Conservation (phyloP, 2,113 vertebrate species). For the Tiliqua scincoides region DNA sequence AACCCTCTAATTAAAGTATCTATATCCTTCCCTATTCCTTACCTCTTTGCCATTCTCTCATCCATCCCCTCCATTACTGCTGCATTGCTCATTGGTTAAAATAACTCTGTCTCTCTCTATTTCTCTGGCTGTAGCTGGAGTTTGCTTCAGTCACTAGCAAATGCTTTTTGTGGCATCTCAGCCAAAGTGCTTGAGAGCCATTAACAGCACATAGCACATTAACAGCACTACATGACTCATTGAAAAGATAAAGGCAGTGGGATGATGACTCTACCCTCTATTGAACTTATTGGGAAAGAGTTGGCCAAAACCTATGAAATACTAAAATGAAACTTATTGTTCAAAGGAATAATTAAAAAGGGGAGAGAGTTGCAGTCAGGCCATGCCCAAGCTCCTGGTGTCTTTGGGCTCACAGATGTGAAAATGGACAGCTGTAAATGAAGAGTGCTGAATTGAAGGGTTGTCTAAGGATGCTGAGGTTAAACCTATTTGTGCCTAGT, state of each 20-base stretch:
- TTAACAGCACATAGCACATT: conserved; percentile 86
- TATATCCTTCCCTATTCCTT: conserved; percentile 11
- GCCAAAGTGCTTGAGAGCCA: conserved; percentile 83
- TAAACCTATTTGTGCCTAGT: neutral
- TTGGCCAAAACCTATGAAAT: conserved; percentile 70
- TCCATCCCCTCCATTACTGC: neutral
- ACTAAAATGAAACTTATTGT: conserved; percentile 87
- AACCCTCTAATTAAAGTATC: conserved; percentile 40
- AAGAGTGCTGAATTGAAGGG: neutral
- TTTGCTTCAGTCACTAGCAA: conserved; percentile 81
- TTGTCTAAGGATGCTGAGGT: neutral
- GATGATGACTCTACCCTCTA: neutral
- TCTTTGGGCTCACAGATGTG: neutral
- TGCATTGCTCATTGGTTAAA: conserved; percentile 3
- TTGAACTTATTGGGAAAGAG: conserved; percentile 21
- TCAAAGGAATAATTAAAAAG: too few relatives aligned
- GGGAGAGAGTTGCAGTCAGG: neutral
- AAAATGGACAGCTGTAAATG: neutral
- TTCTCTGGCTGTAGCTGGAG: conserved; percentile 68
- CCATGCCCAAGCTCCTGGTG: neutral
- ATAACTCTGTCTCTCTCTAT: conserved; percentile 62
- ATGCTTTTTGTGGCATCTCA: conserved; percentile 87
- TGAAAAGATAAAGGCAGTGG: conserved; percentile 40
- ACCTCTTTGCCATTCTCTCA: conserved; percentile 1
- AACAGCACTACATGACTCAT: conserved; percentile 76